Conservation (phyloP, 2,888 invertebrate species). For the Diploptera punctata region DNA sequence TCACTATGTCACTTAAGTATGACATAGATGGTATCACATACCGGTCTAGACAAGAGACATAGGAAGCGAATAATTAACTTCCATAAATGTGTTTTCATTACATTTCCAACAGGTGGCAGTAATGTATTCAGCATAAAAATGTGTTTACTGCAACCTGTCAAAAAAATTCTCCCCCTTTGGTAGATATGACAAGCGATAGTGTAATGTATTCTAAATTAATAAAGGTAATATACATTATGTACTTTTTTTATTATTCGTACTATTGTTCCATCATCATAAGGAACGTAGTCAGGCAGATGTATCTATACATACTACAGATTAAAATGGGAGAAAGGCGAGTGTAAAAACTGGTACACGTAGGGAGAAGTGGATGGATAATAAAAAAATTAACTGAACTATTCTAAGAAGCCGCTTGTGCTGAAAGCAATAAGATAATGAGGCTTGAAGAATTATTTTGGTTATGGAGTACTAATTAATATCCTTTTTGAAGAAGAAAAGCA, state of each 20-base stretch:
- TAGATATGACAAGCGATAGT: background rate
- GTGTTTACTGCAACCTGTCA: conserved; percentile 3
- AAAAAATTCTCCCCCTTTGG: background rate
- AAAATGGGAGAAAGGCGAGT: too few species aligned
- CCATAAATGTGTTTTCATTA: conserved; percentile 8
- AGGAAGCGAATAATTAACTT: background rate
- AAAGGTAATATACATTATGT: background rate
- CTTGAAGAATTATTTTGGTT: background rate
- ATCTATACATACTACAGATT: too few species aligned
- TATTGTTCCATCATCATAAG: background rate
- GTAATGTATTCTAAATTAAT: conserved; percentile 3
- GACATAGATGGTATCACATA: background rate
- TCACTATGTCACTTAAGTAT: background rate
- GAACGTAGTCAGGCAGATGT: background rate
- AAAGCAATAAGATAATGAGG: background rate
- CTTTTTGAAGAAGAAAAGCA: background rate
- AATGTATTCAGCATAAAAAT: background rate
- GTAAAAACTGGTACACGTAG: too few species aligned
- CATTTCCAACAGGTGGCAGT: background rate
- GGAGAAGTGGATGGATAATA: background rate
- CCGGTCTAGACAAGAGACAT: background rate
- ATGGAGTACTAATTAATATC: background rate
- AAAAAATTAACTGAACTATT: background rate
- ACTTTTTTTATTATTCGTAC: too few species aligned
- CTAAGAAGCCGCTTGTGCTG: background rate